Evolutionary conservation across 2,888 invertebrate genomes (phyloP).

Genomic region (Minunthozetes semirufus): DNA sequence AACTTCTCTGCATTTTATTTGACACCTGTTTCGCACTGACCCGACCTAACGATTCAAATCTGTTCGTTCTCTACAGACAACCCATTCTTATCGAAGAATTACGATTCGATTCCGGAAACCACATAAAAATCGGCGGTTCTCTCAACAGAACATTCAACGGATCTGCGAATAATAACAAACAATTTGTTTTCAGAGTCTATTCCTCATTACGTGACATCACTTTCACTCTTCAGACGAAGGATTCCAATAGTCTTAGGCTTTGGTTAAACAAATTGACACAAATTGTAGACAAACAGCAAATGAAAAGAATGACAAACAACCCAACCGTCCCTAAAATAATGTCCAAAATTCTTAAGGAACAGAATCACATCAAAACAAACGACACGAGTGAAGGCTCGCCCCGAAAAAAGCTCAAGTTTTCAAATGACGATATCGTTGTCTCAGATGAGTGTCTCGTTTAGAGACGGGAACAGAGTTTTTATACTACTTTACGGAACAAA

Average conservation of each 20-base stretch:
- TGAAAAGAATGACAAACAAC: conserved; percentile 2
- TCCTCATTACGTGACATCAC: conserved; percentile 21
- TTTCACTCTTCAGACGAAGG: conserved; percentile 11
- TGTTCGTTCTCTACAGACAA: conserved; percentile 15
- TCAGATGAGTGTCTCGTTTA: background rate
- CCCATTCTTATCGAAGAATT: conserved; percentile 6
- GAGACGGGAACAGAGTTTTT: background rate
- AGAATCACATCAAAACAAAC: background rate
- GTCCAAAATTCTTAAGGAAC: background rate
- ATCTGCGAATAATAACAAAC: background rate
- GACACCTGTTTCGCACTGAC: conserved; percentile 23
- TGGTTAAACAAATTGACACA: conserved; percentile 21
- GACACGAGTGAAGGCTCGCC: background rate
- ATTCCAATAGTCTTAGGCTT: background rate
- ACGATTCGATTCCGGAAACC: background rate
- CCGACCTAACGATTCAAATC: background rate
- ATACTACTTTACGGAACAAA: background rate
- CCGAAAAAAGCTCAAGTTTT: conserved; percentile 7
- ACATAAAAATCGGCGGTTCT: conserved; percentile 17
- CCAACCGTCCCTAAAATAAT: conserved; percentile 19
- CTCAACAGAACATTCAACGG: conserved; percentile 12
- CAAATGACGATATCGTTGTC: background rate
- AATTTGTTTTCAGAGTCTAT: conserved; percentile 7
- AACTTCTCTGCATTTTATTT: conserved; percentile 14
- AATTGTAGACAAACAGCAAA: background rate